Base-by-base conservation (phyloP, 2,888 invertebrate genomes). In the Theretra japonica region DNA sequence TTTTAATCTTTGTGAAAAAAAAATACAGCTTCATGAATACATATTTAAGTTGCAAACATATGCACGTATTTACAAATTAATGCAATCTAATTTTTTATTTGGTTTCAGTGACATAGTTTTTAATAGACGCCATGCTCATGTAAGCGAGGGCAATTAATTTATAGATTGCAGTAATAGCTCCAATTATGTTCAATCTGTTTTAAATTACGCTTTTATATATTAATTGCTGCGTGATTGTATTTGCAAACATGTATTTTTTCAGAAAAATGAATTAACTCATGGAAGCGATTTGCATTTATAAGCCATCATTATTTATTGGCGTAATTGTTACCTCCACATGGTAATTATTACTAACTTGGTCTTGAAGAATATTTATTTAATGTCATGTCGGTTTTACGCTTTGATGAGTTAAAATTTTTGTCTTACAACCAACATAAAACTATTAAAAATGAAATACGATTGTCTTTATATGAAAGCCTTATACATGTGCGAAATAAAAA, bases 271-370 rank as follows among this genome's bases (percentile, higher is more conserved):
- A 19, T 19, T 19, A 59, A 2, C 19, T 59, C 59, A 28, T 25
- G 59, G 59, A 59, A 59, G 19, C 19, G 1, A 30, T 59, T 59
- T 59, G 59, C 28, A 59, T 59, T 28, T 25, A 58, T 58, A 58
- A 2, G 15, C 21, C 1, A 11, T 41, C 1, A 41, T 41, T 41
- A 41, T 41, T 28, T 41, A 41, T 41, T 41, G 41, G 11, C 41
- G 15, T 41, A 3, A 41, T 41, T 41, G 41, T 41, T 3, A 41
- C 41, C 41, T 2, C 19, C 6, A 19, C 53, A 6, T n/a, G 53
- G n/a, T 58, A 58, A 58, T 58, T 25, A 15, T 25, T 58, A 53
- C 4, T 11, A 41, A 3, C 41, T 41, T 41, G 11, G 15, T 41
- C 33, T 33, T 33, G 33, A 33, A 33, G 33, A 33, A 33, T 7